Base-by-base conservation (phyloP, 1,140 invertebrate genomes). In the Drosophila arizonae region DNA sequence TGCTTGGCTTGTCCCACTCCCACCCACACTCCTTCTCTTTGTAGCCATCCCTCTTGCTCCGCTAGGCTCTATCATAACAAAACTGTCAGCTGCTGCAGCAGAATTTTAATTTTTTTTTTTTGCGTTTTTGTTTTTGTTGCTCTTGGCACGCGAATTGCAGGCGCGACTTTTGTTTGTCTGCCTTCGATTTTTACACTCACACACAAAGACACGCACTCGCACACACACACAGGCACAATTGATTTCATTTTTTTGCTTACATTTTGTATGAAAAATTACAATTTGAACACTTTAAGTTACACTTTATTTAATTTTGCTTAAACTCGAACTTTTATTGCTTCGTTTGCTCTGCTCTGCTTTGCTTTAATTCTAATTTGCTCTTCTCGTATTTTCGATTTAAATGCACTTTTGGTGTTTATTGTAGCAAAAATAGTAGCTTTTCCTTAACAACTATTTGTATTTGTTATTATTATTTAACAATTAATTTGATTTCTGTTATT, bases 351-450 rank as follows among this genome's bases (percentile, higher is more conserved):
- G 48, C 10, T 57, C 15, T 21, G 46, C 21, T 13, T 13, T 50
- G 48, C 8, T 57, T 26, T 57, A 33, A 46, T 28, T n/a, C 39
- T 56, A 56, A 26, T 28, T 65, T 52, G n/a, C 48, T 65, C 48
- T 65, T 50, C 13, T 43, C 24, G 39, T 30, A 24, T 64, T 60
- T 50, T 36, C 48, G 17, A 79, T 88, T 79, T 88, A 87, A 87
- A 87, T 87, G 84, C 84, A 87, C 84, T 87, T 87, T 82, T 69
- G 82, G 82, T 81, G 78, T 81, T 74, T 52, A 9, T 33, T 43
- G 60, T 86, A 86, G 73, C 69, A 87, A 87, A 87, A 80, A 87
- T 87, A 87, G 24, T 67, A 45, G 57, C 30, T 30, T 62, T 63
- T 55, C 65, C 55, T 17, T 79, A 71, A 46, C 50, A 51, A 48